Base-by-base conservation (phyloP, 2,888 invertebrate species). In the Leucoma salicis region DNA sequence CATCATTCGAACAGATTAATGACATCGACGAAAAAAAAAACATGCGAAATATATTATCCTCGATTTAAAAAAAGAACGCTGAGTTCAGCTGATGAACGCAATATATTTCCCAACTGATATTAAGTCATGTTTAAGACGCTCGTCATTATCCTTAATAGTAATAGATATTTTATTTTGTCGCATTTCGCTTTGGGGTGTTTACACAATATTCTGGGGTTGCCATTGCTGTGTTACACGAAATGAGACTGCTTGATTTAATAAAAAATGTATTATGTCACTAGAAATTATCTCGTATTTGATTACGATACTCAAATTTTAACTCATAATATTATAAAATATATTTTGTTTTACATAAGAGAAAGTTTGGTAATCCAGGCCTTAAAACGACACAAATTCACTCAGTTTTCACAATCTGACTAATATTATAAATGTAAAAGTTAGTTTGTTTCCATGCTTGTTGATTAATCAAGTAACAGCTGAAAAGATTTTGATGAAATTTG, bases 91-190 rank as follows among this genome's bases (percentile, higher is more conserved):
- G 86, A 89, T 89, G 90, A 73, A 65, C 57, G 81, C 78, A 87
- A 88, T 90, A 86, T 90, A 86, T 70, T 84, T 78, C 70, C 81
- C 82, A 72, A 83, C 88, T 82, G 88, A 90, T 90, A 90, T 90
- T 90, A 90, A 90, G 90, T 89, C 89, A 87, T 89, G 88, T 88
- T 87, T 89, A 88, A 89, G 90, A 85, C 83, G 75, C 73, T 82
- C 74, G 75, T 86, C 90, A 77, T 90, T 90, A 90, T 79, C 74
- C 78, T 86, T 90, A 90, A 90, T 90, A 90, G 90, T 88, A 88
- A 90, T 90, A 90, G 89, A 90, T 90, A 87, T 89, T 86, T 90
- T 90, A 89, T 86, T 85, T 87, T 80, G 87, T 81, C 86, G 83
- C 86, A 73, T 69, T 80, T 70, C 78, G 80, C 74, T 80, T 75